Conservation (phyloP, 2,888 invertebrate genomes). For the Microplitis manilae region DNA sequence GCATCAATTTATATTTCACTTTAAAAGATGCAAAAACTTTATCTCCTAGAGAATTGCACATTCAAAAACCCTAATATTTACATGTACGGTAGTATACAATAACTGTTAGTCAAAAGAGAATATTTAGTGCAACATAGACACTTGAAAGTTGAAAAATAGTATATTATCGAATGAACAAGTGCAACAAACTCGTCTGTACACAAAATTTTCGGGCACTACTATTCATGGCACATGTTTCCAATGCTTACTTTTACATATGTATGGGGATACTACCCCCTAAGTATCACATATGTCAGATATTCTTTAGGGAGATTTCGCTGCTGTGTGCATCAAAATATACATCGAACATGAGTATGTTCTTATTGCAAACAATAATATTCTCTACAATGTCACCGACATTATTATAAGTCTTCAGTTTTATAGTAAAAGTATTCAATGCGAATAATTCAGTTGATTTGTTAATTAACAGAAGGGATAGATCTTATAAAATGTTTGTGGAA, state of each 20-base stretch:
- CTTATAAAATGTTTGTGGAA: too few species aligned
- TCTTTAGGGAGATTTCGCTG: constrained; percentile 37
- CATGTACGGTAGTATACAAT: too few species aligned
- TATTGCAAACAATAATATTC: constrained; percentile 1
- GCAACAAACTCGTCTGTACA: constrained; percentile 59
- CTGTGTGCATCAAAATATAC: constrained; percentile 11
- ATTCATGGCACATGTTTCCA: constrained; percentile 62
- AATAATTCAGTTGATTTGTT: too few species aligned
- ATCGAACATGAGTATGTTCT: background rate
- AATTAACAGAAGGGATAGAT: too few species aligned
- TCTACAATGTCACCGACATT: constrained; percentile 31
- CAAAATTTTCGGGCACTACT: constrained; percentile 61
- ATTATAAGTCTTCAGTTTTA: constrained; percentile 52
- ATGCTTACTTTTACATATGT: constrained; percentile 49
- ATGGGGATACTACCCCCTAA: constrained; percentile 61
- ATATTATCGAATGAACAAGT: constrained; percentile 49
- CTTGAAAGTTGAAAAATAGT: constrained; percentile 13
- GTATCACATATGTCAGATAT: constrained; percentile 66
- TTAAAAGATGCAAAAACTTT: too few species aligned
- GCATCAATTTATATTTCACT: too few species aligned
- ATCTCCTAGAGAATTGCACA: too few species aligned
- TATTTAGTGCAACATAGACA: background rate
- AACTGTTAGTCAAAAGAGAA: background rate
- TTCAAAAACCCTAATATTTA: too few species aligned
- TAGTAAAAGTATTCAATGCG: too few species aligned